phyloP scores from a whole-genome alignment of 35 echinoderm and acorn worm species.

The Hemicentrotus pulcherrimus region DNA sequence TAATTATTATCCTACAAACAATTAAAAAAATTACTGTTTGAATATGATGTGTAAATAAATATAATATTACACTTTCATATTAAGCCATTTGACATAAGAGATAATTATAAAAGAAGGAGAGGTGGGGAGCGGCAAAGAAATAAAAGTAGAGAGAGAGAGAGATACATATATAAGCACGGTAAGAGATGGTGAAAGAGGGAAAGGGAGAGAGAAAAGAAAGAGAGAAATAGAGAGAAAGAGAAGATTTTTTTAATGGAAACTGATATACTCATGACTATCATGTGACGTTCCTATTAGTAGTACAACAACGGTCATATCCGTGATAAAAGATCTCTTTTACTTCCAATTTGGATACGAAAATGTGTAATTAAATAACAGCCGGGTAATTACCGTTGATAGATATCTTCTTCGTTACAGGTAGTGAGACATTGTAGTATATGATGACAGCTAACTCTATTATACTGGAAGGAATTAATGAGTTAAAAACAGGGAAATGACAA shows the following conservation, averaged over 20 bases:
- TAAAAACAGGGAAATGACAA: neutral
- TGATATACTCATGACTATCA: neutral
- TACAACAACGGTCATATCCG: neutral
- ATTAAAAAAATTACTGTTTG: too few species aligned
- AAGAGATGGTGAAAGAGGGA: too few species aligned
- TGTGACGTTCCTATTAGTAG: neutral
- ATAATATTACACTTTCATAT: too few species aligned
- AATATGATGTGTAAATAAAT: too few species aligned
- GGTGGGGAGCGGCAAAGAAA: too few species aligned
- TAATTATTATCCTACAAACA: too few species aligned
- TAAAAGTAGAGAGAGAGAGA: too few species aligned
- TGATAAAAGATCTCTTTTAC: neutral
- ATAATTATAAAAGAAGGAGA: too few species aligned
- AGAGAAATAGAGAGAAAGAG: neutral
- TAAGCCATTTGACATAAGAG: too few species aligned
- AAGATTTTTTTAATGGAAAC: neutral
- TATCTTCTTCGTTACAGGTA: neutral
- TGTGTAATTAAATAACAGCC: neutral
- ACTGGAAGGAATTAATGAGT: constrained; percentile 4
- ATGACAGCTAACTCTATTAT: neutral
- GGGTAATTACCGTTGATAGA: neutral
- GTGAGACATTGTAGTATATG: neutral
- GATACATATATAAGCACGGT: too few species aligned
- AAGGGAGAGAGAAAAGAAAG: neutral
- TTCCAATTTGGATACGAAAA: neutral